A percentile compares a stretch with the other conserved stretches of the same genome.
Evolutionary conservation across 2,888 invertebrate species (phyloP).

Genomic region (Ypsolopha sequella): DNA sequence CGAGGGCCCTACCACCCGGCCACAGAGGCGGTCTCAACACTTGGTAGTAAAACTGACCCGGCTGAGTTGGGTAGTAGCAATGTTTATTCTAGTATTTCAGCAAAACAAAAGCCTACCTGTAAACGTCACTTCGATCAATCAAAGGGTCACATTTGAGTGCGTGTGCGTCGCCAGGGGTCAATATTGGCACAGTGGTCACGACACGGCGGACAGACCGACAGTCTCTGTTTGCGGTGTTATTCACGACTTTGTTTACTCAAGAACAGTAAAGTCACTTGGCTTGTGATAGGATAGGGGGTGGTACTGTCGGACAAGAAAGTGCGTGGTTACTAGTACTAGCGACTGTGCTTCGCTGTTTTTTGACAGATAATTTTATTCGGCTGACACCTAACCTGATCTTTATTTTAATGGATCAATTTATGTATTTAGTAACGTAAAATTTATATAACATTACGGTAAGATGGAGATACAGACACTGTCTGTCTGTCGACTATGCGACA

Average conservation of each 20-base stretch:
- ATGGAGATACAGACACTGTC: too few species aligned
- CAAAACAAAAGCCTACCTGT: not conserved
- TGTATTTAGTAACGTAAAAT: too few species aligned
- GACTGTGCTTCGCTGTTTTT: not conserved
- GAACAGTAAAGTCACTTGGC: constrained; percentile 11
- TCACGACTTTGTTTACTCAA: constrained; percentile 52
- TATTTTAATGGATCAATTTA: too few species aligned
- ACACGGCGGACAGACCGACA: constrained; percentile 22
- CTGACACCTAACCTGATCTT: too few species aligned
- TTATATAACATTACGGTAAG: too few species aligned
- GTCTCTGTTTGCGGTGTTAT: constrained; percentile 52
- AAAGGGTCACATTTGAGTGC: constrained; percentile 50
- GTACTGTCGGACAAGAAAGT: not conserved
- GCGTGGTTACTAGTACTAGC: not conserved
- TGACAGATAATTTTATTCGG: not conserved
- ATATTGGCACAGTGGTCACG: constrained; percentile 57
- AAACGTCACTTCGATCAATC: constrained; percentile 50
- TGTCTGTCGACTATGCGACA: too few species aligned
- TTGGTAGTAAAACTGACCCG: too few species aligned
- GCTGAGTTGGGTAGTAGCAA: too few species aligned
- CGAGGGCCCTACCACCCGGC: too few species aligned
- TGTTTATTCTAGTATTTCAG: too few species aligned
- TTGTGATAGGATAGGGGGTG: not conserved
- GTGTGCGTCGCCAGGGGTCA: constrained; percentile 32
- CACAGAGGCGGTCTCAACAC: too few species aligned